Evolutionary conservation across 2,113 vertebrate species (phyloP), one percentile per base, ranked within the genome.

Genomic region (Butastur rufipennis): DNA sequence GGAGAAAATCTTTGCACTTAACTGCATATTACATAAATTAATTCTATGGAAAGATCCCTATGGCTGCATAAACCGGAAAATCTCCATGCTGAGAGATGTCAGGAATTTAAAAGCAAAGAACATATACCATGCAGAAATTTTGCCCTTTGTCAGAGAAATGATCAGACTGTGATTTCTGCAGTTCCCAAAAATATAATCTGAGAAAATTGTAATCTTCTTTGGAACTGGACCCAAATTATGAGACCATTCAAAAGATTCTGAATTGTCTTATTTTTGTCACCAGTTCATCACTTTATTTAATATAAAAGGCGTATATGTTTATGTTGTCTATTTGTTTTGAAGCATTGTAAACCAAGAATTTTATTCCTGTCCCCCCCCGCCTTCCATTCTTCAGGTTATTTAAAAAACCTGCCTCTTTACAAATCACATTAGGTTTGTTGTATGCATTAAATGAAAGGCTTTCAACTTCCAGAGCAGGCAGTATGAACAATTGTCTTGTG

Each of bases 381-480:
- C 45, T 81, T 81, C 50, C 20, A 68, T 90, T 88, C 63, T 90
- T 70, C 52, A 62, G 14, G 32, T 90, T 93, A 84, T 95, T 90
- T 88, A 7, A 63, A 95, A 94, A 90, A 36, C 1, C 61, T 86
- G 16, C 36, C 50, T 92, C 80, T 95, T 92, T 72, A 89, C 47
- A 95, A 95, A 95, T 89, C 73, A 71, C 34, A 66, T 94, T 92
- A 74, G 32, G 32, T 90, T 93, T 92, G 72, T 88, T 92, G 71
- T 82, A 62, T 81, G 65, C 65, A 53, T 84, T 95, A 95, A 92
- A 92, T 86, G 52, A 95, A 88, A 91, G 61, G 72, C 61, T 92
- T 92, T 95, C 86, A 75, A 40, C n/a, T 88, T 94, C 32, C 71
- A 62, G 25, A 89, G 65, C n/a, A 56, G 82, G 38, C 77, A 84